Evolutionary conservation across 2,888 invertebrate species (phyloP).

Genomic region (Sthenelais limicola): DNA sequence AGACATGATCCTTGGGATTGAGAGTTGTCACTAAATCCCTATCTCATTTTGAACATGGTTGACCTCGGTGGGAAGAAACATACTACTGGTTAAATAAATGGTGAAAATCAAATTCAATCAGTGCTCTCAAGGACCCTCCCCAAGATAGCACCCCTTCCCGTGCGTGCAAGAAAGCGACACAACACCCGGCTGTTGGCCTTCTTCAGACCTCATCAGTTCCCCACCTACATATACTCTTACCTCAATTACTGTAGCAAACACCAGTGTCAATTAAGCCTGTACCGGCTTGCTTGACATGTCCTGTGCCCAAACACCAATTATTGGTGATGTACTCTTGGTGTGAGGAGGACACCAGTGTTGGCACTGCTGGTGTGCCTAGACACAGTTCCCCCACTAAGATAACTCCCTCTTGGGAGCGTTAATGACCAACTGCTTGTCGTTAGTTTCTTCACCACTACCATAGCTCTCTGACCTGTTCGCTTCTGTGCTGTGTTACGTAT

Average conservation of each 20-base stretch:
- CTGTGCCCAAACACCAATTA: conserved; percentile 35
- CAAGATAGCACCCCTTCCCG: no score
- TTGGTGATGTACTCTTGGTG: conserved; percentile 22
- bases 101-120: no score
- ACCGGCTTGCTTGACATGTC: no score
- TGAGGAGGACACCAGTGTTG: conserved; percentile 11
- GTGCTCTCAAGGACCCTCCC: no score
- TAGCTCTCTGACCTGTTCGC: conserved; percentile 16
- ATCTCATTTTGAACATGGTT: no score
- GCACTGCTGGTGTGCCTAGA: no score
- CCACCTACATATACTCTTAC: conserved; percentile 24
- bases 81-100: no score
- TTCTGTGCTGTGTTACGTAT: neutral
- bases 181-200: neutral
- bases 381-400: no score
- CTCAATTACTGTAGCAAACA: conserved; percentile 29
- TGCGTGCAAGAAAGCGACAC: no score
- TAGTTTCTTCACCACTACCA: conserved; percentile 21
- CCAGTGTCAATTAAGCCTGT: conserved; percentile 35
- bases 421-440: conserved; percentile 28
- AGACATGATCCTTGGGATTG: no score
- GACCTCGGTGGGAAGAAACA: no score
- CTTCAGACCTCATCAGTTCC: neutral
- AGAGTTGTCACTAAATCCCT: no score
- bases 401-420: conserved; percentile 4